A percentile compares a stretch with the other conserved stretches of the same genome.
Evolutionary conservation across 2,113 vertebrate genomes (phyloP).

Genomic region (Camelus bactrianus): DNA sequence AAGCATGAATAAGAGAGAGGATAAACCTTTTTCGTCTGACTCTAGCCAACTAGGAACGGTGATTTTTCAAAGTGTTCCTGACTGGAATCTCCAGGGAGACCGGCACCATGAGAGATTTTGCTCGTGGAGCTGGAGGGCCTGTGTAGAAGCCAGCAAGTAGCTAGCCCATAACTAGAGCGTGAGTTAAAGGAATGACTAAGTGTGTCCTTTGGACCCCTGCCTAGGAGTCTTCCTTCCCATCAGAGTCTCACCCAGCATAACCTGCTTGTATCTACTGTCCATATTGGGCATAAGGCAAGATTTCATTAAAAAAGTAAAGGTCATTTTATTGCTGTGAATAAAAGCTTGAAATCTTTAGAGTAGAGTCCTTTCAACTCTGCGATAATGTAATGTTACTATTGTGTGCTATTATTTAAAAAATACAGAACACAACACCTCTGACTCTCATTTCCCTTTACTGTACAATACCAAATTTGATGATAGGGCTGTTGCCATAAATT

Average conservation of each 20-base stretch:
- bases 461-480: not conserved
- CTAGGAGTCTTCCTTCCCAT: not conserved
- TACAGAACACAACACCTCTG: not conserved
- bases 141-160: not conserved
- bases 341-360: not conserved
- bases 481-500: not conserved
- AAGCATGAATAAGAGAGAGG: not conserved
- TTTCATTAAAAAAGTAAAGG: not conserved
- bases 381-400: constrained; percentile 18
- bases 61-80: constrained; percentile 38
- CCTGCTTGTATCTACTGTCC: not conserved
- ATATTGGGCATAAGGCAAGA: not conserved
- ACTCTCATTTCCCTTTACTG: not conserved
- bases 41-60: not conserved
- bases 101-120: not conserved
- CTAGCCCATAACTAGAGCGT: not conserved
- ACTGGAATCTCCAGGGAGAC: not conserved
- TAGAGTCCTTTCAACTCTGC: not conserved
- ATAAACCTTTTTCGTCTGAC: not conserved
- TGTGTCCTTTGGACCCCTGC: not conserved
- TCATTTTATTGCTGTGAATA: not conserved
- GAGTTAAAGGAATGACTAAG: not conserved
- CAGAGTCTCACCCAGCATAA: not conserved
- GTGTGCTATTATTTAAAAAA: not conserved
- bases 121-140: not conserved